phyloP scores from a whole-genome alignment of 2,888 invertebrate genomes.

The Drosophila mulleri region DNA sequence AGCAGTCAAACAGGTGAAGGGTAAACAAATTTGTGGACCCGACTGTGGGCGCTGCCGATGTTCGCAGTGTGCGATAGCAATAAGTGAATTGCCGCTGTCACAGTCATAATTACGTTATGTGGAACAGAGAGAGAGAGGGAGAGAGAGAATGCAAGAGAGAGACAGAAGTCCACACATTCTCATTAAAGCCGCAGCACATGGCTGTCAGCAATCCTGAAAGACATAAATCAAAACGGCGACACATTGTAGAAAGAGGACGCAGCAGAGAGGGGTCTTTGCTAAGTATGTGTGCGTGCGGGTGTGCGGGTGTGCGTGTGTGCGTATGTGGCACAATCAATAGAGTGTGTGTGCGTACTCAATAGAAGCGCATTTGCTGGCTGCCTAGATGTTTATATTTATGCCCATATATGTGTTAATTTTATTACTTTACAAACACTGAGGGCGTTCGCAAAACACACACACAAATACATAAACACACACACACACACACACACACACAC shows the following conservation, averaged over 20 bases:
- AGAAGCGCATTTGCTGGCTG: constrained; percentile 45
- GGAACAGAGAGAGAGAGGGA: not conserved
- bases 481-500: constrained; percentile 4
- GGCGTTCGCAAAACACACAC: constrained; percentile 5
- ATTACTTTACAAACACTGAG: constrained; percentile 62
- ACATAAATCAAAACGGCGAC: constrained; percentile 56
- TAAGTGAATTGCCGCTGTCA: constrained; percentile 63
- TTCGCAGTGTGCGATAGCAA: constrained; percentile 43
- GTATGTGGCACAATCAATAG: constrained; percentile 8
- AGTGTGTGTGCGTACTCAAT: constrained; percentile 22
- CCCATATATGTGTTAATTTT: constrained; percentile 75
- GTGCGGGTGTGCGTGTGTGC: not conserved
- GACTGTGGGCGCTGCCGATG: constrained; percentile 7
- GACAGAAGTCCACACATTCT: not conserved
- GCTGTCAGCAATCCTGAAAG: constrained; percentile 52
- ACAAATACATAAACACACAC: constrained; percentile 3
- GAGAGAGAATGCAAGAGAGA: no score
- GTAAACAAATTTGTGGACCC: constrained; percentile 29
- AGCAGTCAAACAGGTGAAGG: constrained; percentile 30
- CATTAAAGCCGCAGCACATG: constrained; percentile 34
- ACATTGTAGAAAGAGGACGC: not conserved
- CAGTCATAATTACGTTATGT: constrained; percentile 59
- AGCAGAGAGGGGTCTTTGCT: not conserved
- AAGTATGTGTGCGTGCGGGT: not conserved
- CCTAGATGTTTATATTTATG: constrained; percentile 65